phyloP scores from a whole-genome alignment of 1,140 invertebrate genomes.

The Heliconius eleuchia region DNA sequence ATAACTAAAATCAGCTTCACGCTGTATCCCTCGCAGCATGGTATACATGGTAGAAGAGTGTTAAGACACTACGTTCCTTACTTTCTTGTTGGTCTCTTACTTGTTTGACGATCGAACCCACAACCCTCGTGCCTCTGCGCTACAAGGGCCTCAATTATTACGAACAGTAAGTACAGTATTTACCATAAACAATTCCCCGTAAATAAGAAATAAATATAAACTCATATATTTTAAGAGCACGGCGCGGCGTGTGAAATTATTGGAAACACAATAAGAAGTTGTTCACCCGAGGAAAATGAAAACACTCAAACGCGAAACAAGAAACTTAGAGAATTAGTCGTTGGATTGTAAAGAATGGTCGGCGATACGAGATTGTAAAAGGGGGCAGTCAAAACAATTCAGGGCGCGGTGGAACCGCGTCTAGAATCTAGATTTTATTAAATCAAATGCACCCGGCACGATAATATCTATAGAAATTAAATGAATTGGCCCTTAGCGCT shows the following conservation, averaged over 20 bases:
- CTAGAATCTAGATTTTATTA: constrained; percentile 38
- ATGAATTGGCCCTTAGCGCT: constrained; percentile 24
- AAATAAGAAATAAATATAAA: constrained; percentile 35
- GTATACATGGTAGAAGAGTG: too few relatives aligned
- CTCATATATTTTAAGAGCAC: constrained; percentile 16
- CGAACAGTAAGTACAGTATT: neutral
- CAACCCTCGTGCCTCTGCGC: too few relatives aligned
- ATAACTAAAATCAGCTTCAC: too few relatives aligned
- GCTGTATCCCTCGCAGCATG: too few relatives aligned
- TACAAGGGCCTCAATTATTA: neutral
- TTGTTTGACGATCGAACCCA: too few relatives aligned
- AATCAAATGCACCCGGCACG: constrained; percentile 33
- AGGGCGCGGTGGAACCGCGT: constrained; percentile 25
- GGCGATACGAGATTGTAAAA: constrained; percentile 39
- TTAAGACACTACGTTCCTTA: too few relatives aligned
- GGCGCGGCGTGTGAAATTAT: constrained; percentile 42
- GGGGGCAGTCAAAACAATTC: constrained; percentile 42
- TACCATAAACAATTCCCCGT: constrained; percentile 22
- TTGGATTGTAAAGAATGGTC: constrained; percentile 44
- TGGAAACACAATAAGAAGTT: constrained; percentile 49
- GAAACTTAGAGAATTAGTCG: constrained; percentile 58
- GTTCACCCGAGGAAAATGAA: constrained; percentile 50
- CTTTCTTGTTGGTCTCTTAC: too few relatives aligned
- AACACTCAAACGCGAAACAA: constrained; percentile 47
- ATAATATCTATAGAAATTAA: constrained; percentile 35